These are phyloP conservation scores for Pterocles orientalis DNA, from an alignment of 2,113 vertebrate genomes.

Conservation along the genomic window DNA sequence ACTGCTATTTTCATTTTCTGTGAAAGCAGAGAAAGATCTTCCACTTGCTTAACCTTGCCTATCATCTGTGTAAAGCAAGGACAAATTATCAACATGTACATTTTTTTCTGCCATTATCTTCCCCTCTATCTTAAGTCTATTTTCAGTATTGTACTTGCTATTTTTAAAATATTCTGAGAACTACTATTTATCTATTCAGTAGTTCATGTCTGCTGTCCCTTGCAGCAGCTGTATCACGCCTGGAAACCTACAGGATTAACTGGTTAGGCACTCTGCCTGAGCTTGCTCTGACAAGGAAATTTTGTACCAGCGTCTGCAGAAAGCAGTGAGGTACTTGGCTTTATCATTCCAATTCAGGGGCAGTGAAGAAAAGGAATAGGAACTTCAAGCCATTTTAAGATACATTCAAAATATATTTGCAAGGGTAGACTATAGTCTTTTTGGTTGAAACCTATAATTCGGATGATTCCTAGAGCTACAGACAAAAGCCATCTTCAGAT, in stretches of 20 bases:
- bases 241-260: not conserved
- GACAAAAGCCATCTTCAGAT: not conserved
- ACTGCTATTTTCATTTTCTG: not conserved
- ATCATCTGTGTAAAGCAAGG: not conserved
- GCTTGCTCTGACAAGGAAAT: not conserved
- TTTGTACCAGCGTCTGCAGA: not conserved
- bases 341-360: not conserved
- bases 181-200: not conserved
- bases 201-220: not conserved
- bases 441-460: not conserved
- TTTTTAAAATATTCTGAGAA: not conserved
- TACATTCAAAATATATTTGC: not conserved
- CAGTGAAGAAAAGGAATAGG: not conserved
- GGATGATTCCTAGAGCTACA: not conserved
- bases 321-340: not conserved
- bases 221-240: not conserved
- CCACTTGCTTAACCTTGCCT: not conserved
- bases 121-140: not conserved
- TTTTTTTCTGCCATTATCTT: fast-evolving
- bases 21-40: not conserved
- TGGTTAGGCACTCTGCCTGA: not conserved
- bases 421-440: not conserved
- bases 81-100: not conserved
- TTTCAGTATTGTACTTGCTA: not conserved
- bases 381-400: not conserved